Evolutionary conservation across 2,797 vertebrate species (phyloP).

Genomic region (Xenops minutus): DNA sequence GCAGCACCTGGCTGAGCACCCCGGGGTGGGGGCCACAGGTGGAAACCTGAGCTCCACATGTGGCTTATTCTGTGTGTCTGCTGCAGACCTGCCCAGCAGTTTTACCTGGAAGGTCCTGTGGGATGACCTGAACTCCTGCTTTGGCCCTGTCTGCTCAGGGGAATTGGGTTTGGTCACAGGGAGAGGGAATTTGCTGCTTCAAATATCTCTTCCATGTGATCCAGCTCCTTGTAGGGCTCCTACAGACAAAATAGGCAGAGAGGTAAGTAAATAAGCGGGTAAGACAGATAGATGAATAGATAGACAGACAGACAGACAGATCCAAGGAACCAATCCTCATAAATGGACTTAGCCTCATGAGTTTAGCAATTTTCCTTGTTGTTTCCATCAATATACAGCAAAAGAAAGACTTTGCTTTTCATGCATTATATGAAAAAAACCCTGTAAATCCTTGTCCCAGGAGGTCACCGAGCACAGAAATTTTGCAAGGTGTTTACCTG

Average conservation of each 20-base stretch:
- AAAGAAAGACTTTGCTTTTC: background rate
- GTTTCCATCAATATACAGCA: background rate
- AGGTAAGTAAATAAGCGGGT: rapidly evolving
- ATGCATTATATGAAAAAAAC: background rate
- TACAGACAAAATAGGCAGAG: background rate
- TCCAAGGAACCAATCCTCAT: background rate
- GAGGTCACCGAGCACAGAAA: background rate
- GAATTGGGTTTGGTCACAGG: rapidly evolving
- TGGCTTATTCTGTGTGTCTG: rapidly evolving
- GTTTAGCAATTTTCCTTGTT: background rate
- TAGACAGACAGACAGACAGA: background rate
- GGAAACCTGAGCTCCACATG: rapidly evolving
- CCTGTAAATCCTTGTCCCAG: background rate
- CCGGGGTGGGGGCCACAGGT: rapidly evolving
- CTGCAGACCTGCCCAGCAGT: background rate
- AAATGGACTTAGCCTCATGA: background rate
- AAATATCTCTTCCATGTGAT: background rate
- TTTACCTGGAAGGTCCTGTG: rapidly evolving
- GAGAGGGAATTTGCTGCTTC: background rate
- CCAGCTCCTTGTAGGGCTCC: rapidly evolving
- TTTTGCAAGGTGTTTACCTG: background rate
- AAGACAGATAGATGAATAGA: rapidly evolving
- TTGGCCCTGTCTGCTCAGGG: background rate
- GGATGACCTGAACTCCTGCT: background rate
- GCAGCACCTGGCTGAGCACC: background rate